Conservation (phyloP, 37 sponge, comb jelly and placozoan genomes). For the Spongilla lacustris region DNA sequence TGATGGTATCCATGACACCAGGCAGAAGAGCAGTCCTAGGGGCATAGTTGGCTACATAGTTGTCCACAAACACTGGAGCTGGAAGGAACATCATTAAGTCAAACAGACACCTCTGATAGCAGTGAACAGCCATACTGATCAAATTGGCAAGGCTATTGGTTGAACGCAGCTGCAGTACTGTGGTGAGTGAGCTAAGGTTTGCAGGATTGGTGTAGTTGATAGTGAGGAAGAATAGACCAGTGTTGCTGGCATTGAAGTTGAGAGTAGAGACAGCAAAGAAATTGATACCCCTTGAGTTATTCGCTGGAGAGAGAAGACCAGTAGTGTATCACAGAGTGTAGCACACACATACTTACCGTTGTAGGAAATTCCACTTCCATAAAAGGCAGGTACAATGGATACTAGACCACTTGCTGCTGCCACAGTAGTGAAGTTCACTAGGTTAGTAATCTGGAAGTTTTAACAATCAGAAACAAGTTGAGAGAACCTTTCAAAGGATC, state of each 20-base stretch:
- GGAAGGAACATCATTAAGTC: neutral
- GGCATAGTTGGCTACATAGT: neutral
- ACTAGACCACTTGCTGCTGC: neutral
- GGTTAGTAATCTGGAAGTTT: neutral
- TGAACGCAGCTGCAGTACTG: neutral
- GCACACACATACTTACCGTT: neutral
- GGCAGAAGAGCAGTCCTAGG: neutral
- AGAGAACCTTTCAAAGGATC: no score
- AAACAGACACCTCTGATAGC: neutral
- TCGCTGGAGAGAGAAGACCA: neutral
- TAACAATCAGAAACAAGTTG: no score
- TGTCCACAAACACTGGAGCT: neutral
- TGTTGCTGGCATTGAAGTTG: neutral
- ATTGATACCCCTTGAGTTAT: neutral
- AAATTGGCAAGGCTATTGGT: neutral
- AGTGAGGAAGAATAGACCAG: constrained; percentile 1
- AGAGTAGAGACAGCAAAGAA: neutral
- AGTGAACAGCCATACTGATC: neutral
- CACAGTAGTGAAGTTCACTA: neutral
- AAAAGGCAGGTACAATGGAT: neutral
- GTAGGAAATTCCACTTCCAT: neutral
- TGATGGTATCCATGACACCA: neutral
- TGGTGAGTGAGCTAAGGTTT: neutral
- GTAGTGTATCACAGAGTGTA: neutral
- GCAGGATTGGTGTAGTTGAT: neutral